phyloP scores from a whole-genome alignment of 2,888 invertebrate species.

The Hyposoter dolosus region DNA sequence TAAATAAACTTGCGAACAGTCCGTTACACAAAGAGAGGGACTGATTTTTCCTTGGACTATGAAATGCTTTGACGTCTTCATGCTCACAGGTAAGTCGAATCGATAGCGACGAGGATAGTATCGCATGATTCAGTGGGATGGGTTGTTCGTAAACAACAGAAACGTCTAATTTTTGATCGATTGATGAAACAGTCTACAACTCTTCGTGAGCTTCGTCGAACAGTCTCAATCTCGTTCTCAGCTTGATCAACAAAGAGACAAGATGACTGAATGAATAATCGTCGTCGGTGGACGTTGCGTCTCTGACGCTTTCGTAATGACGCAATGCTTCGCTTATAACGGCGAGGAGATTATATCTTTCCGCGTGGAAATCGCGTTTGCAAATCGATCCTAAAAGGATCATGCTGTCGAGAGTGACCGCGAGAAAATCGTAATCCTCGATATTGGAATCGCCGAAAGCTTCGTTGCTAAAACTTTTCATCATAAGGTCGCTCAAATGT shows the following conservation, averaged over 20 bases:
- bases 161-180: background rate
- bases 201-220: conserved; percentile 74
- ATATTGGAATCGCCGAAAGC: conserved; percentile 75
- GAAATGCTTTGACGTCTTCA: background rate
- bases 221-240: conserved; percentile 68
- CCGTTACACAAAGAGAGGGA: background rate
- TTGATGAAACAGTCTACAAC: conserved; percentile 61
- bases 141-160: background rate
- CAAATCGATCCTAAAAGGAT: conserved; percentile 77
- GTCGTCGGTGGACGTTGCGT: conserved; percentile 68
- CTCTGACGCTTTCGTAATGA: conserved; percentile 71
- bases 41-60: background rate
- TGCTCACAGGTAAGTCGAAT: background rate
- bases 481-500: conserved; percentile 82
- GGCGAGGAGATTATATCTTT: conserved; percentile 69
- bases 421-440: conserved; percentile 84
- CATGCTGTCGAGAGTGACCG: conserved; percentile 80
- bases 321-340: conserved; percentile 72
- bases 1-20: background rate
- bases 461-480: conserved; percentile 76
- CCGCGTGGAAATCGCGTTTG: conserved; percentile 72
- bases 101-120: background rate
- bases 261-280: conserved; percentile 71
- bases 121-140: background rate
- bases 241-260: conserved; percentile 68